Evolutionary conservation across 2,888 invertebrate genomes (phyloP), one percentile per base, ranked within the genome.

Genomic region (Gerris lacustris): DNA sequence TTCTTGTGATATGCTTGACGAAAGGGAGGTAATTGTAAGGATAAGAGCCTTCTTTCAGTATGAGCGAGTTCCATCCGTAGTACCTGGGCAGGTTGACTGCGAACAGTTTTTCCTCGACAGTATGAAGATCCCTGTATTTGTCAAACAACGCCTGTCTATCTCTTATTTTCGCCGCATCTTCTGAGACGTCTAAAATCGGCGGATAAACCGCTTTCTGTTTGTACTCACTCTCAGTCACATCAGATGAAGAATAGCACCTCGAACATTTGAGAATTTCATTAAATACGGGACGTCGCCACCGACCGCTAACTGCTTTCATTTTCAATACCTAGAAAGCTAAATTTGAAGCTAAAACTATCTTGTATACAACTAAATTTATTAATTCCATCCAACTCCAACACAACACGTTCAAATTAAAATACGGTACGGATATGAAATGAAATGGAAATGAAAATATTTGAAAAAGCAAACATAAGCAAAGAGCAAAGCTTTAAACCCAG

Each of bases 91-190:
- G 88, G 79, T 93, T 93, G 44, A 93, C 77, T 76, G 89, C 90
- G 69, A 92, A 86, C 76, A 91, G 84, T 78, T 94, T 94, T 79
- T 92, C 92, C 81, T 94, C 94, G 0, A 92, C 85, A 0, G 91
- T 92, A 71, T 86, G 67, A 15, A 77, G 67, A 63, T 73, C 67
- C 67, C 75, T 74, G 7, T 76, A 71, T 67, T 75, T 76, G 66
- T 76, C 75, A 70, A 67, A 66, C 64, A 71, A 69, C 6, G 62
- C 44, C 43, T 71, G 44, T 45, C 71, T 72, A 55, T 73, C 71
- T 63, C 76, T 72, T 44, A 67, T 72, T 9, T 72, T 69, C 2
- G 62, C 55, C 15, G 68, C 72, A 66, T 69, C 68, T 9, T 63
- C 6, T 11, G 73, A 71, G 66, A 73, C 6, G 55, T 73, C 74